Conservation (phyloP, 2,888 invertebrate genomes). For the Melolontha melolontha region DNA sequence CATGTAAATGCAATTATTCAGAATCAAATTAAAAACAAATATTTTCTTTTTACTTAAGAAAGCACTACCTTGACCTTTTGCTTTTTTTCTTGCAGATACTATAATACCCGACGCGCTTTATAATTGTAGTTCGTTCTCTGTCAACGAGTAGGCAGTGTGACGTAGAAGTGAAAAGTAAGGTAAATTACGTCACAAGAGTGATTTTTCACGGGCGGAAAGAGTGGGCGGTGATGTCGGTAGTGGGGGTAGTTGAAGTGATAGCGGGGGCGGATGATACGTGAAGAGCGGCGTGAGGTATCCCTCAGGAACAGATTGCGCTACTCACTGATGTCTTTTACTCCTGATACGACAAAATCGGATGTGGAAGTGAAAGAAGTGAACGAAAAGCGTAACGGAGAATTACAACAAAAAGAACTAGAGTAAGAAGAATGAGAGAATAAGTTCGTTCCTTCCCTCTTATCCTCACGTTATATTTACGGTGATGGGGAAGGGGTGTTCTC, state of each 20-base stretch:
- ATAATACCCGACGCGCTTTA: neutral
- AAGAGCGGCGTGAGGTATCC: neutral
- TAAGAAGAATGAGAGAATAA: too few relatives aligned
- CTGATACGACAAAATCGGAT: slow-evolving; percentile 9
- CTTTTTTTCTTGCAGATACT: too few relatives aligned
- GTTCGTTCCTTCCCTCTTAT: too few relatives aligned
- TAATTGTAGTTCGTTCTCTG: slow-evolving; percentile 18
- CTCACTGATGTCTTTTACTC: slow-evolving; percentile 3
- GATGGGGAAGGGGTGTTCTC: too few relatives aligned
- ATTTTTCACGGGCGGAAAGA: slow-evolving; percentile 15
- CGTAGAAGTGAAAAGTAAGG: slow-evolving; percentile 37
- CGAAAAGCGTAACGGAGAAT: too few relatives aligned
- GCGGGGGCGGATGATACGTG: slow-evolving; percentile 4
- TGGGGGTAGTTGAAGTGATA: neutral
- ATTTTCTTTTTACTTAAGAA: too few relatives aligned
- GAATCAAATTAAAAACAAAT: too few relatives aligned
- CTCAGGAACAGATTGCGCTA: slow-evolving; percentile 22
- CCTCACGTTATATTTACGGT: too few relatives aligned
- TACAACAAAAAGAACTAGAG: too few relatives aligned
- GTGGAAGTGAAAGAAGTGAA: slow-evolving; percentile 20
- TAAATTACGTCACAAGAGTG: slow-evolving; percentile 22
- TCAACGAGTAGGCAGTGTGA: slow-evolving; percentile 26
- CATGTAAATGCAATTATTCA: too few relatives aligned
- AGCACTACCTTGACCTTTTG: too few relatives aligned
- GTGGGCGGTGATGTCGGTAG: slow-evolving; percentile 13